phyloP scores from a whole-genome alignment of 1,140 invertebrate genomes.

The Drosophila asahinai region DNA sequence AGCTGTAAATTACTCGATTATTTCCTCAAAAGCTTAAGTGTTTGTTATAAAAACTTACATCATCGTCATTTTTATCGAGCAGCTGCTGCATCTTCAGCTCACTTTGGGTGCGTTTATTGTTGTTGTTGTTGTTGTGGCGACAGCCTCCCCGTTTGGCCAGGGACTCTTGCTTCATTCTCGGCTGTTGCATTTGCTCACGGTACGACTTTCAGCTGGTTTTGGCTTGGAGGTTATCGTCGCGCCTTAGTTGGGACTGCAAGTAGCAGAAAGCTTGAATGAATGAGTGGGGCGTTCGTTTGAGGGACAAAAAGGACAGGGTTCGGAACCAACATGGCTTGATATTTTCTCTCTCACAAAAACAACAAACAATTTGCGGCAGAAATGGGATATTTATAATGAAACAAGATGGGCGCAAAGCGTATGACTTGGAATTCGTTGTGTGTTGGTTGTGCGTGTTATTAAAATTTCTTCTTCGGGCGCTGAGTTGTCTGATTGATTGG shows the following conservation, averaged over 20 bases:
- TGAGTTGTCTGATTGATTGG: slow-evolving; percentile 11
- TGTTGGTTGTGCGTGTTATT: slow-evolving; percentile 9
- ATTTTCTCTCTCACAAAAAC: slow-evolving; percentile 60
- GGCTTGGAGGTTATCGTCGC: slow-evolving; percentile 81
- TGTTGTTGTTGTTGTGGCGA: slow-evolving; percentile 1
- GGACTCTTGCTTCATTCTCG: slow-evolving; percentile 26
- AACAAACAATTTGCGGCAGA: slow-evolving; percentile 53
- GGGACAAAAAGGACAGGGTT: background rate
- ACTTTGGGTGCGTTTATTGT: slow-evolving; percentile 10
- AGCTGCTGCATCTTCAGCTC: slow-evolving; percentile 52
- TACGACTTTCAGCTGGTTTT: slow-evolving; percentile 85
- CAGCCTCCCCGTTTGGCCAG: slow-evolving; percentile 33
- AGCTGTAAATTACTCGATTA: slow-evolving; percentile 26
- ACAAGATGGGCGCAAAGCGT: slow-evolving; percentile 23
- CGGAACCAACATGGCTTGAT: background rate
- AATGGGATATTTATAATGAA: slow-evolving; percentile 40
- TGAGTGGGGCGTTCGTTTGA: background rate
- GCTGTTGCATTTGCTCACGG: slow-evolving; percentile 38
- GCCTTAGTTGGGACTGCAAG: slow-evolving; percentile 83
- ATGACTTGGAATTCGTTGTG: slow-evolving; percentile 27
- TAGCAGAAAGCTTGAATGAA: background rate
- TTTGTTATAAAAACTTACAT: slow-evolving; percentile 36
- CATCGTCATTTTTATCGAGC: slow-evolving; percentile 54
- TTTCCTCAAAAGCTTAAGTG: background rate
- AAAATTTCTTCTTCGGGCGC: slow-evolving; percentile 15